A percentile compares a stretch with the other conserved stretches of the same genome.
phyloP scores from a whole-genome alignment of 2,113 vertebrate species.

The Gymnobelideus leadbeateri region DNA sequence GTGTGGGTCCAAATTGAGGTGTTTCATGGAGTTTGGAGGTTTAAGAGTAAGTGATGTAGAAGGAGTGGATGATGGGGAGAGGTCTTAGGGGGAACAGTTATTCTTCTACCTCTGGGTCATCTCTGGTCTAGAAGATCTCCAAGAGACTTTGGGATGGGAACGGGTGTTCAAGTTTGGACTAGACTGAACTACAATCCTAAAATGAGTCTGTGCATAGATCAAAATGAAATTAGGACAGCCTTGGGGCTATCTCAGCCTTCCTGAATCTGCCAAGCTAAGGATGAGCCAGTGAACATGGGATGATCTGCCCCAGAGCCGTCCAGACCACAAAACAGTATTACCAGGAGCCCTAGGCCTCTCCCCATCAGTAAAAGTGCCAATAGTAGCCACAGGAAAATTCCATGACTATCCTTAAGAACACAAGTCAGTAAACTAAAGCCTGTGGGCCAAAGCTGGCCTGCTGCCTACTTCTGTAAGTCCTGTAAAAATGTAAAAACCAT shows the following conservation, averaged over 20 bases:
- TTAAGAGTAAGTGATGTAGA: neutral
- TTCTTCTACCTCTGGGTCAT: neutral
- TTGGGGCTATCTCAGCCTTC: neutral
- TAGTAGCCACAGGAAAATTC: neutral
- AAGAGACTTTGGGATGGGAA: neutral
- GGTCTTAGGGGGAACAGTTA: neutral
- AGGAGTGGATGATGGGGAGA: neutral
- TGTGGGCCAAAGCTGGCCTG: neutral
- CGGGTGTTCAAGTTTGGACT: neutral
- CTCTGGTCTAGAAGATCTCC: neutral
- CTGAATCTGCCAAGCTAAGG: neutral
- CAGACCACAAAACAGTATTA: neutral
- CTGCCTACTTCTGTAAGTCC: neutral
- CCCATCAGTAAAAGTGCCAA: neutral
- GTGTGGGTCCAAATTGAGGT: neutral
- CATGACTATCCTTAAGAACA: neutral
- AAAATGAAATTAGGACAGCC: neutral
- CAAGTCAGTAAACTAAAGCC: neutral
- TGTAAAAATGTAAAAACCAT: neutral
- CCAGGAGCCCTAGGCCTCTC: neutral
- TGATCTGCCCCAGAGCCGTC: neutral
- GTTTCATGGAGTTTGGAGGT: neutral
- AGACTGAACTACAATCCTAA: neutral
- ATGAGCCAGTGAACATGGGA: neutral
- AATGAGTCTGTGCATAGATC: neutral